Evolutionary conservation across 2,888 invertebrate species (phyloP), one percentile per base, ranked within the genome.

Genomic region (Sthenelais limicola): DNA sequence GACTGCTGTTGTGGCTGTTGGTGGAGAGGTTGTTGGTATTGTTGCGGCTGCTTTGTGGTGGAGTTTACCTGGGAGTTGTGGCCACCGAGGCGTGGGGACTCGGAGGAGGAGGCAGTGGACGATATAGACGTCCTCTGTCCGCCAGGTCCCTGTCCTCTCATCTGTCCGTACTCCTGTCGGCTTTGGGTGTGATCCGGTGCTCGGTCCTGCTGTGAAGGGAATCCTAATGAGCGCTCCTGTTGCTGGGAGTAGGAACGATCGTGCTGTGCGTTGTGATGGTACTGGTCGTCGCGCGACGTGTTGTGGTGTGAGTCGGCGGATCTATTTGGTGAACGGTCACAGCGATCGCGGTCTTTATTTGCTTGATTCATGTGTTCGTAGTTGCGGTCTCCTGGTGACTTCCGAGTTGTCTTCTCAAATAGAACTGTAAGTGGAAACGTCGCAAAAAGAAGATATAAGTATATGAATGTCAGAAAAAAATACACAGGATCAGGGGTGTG

Each of bases 1-100:
- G n/a, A n/a, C 43, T 43, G 43, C 43, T 43, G 43, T 43, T 43
- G 43, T 43, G 43, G 43, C 43, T 43, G 43, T 18, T 43, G 43
- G 9, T 9, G 9, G 43, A 15, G 18, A 9, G 9, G 43, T 43
- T 43, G 43, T 18, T 43, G 43, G 9, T 43, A 18, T 43, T 9
- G 43, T n/a, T n/a, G n/a, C 54, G 30, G 30, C 62, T 38, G 38
- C 38, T 38, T 24, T 7, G 35, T 21, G 12, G n/a, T 24, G n/a
- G 48, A n/a, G 21, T 48, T 24, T 24, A 21, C 48, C 48, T n/a
- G n/a, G n/a, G n/a, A n/a, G n/a, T 48, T 24, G 21, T 24, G 48
- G 48, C 3, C 24, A 24, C n/a, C 3, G 56, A 56, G 56, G 56
- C 32, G 32, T 35, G 33, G 56, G 18, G 56, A 21, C 18, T 32